Evolutionary conservation across 2,113 vertebrate genomes (phyloP).

Genomic region (Castor canadensis): DNA sequence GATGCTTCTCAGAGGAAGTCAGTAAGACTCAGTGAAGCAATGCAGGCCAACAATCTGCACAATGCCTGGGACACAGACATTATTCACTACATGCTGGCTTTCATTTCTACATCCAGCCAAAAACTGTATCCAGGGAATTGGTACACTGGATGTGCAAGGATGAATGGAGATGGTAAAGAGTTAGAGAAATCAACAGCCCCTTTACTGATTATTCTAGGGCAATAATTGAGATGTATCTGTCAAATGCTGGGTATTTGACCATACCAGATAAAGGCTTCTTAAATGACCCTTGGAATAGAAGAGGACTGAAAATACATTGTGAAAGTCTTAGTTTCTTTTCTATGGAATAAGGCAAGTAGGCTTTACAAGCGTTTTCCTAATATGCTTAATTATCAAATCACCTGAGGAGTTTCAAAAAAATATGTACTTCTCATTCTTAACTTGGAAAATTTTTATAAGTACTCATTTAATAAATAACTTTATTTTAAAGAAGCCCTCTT

Average conservation of each 20-base stretch:
- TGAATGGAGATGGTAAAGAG: neutral
- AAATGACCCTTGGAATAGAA: neutral
- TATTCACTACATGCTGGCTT: neutral
- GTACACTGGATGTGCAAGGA: rapidly evolving
- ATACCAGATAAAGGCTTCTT: neutral
- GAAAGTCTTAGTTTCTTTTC: neutral
- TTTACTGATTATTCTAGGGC: neutral
- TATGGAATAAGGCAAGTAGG: neutral
- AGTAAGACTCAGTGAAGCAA: neutral
- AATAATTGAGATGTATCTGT: neutral
- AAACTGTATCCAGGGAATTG: neutral
- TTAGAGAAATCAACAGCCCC: neutral
- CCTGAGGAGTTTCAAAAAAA: neutral
- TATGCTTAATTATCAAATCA: neutral
- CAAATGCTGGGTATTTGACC: neutral
- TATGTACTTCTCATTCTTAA: neutral
- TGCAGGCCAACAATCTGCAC: neutral
- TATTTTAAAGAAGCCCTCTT: neutral
- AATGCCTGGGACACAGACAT: neutral
- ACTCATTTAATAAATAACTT: too few species aligned
- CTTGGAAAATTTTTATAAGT: neutral
- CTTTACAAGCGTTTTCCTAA: neutral
- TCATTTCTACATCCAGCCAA: too few species aligned
- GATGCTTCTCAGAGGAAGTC: neutral
- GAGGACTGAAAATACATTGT: neutral